phyloP scores from a whole-genome alignment of 2,888 invertebrate genomes.

The Eupithecia subumbrata region DNA sequence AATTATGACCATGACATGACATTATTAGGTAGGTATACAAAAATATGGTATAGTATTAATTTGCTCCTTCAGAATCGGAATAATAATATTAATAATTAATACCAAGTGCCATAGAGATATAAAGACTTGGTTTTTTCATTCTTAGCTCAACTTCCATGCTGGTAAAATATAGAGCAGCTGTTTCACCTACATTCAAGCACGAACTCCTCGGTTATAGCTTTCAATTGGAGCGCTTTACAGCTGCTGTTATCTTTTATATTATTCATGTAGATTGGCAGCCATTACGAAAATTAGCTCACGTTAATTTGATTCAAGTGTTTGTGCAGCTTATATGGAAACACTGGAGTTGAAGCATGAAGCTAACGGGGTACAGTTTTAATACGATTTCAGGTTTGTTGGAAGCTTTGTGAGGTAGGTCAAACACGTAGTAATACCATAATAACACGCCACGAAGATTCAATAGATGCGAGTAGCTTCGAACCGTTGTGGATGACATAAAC shows the following conservation, averaged over 20 bases:
- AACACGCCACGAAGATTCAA: no score
- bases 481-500: no score
- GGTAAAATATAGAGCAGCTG: not conserved
- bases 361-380: not conserved
- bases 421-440: no score
- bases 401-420: not conserved
- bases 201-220: constrained; percentile 20
- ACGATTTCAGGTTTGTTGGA: not conserved
- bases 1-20: no score
- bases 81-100: not conserved
- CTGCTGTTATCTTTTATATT: constrained; percentile 26
- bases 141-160: not conserved
- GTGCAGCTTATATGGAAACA: not conserved
- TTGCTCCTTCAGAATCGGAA: no score
- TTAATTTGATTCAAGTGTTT: constrained; percentile 4
- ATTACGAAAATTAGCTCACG: constrained; percentile 23
- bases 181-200: not conserved
- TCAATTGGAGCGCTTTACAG: constrained; percentile 21
- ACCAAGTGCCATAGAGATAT: not conserved
- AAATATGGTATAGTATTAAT: no score
- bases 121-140: not conserved
- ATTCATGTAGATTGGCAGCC: constrained; percentile 17
- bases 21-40: no score
- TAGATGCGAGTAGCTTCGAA: no score
- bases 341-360: not conserved